These are phyloP conservation scores for Schizothorax lantsangensis DNA, from an alignment of 2,797 vertebrate species.

Conservation along the genomic window DNA sequence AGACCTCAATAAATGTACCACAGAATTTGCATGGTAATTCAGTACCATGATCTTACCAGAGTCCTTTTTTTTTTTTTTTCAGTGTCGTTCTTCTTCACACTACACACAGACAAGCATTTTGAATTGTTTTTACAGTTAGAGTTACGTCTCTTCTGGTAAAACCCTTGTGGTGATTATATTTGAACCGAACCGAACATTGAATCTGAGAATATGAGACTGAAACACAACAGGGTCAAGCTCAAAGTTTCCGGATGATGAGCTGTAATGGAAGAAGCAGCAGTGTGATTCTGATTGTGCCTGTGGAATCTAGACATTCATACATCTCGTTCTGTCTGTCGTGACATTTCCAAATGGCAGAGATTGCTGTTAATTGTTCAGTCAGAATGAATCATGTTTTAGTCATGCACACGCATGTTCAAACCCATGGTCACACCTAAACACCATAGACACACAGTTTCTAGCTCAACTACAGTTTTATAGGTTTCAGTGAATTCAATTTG, in stretches of 20 bases:
- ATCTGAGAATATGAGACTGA: slow-evolving; percentile 5
- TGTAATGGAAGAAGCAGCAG: slow-evolving; percentile 26
- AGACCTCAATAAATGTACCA: no score
- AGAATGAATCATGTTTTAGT: slow-evolving; percentile 34
- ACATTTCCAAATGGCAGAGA: slow-evolving; percentile 33
- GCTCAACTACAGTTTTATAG: not conserved
- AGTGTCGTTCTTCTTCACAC: not conserved
- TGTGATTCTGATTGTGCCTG: slow-evolving; percentile 5
- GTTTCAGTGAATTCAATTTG: not conserved
- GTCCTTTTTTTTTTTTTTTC: not conserved
- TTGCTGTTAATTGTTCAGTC: slow-evolving; percentile 46
- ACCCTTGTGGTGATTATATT: not conserved
- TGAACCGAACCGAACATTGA: not conserved
- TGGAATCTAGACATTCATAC: not conserved
- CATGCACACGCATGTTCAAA: slow-evolving; percentile 38
- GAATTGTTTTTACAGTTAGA: not conserved
- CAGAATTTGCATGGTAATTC: not conserved
- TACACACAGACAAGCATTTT: not conserved
- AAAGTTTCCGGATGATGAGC: slow-evolving; percentile 17
- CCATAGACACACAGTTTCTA: not conserved
- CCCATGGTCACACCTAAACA: slow-evolving; percentile 34
- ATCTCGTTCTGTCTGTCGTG: slow-evolving; percentile 17
- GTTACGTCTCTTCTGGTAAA: slow-evolving; percentile 2
- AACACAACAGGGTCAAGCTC: not conserved
- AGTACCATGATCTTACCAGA: no score